phyloP scores from a whole-genome alignment of 1,140 invertebrate genomes.

The Stratiolaelaps scimitus region DNA sequence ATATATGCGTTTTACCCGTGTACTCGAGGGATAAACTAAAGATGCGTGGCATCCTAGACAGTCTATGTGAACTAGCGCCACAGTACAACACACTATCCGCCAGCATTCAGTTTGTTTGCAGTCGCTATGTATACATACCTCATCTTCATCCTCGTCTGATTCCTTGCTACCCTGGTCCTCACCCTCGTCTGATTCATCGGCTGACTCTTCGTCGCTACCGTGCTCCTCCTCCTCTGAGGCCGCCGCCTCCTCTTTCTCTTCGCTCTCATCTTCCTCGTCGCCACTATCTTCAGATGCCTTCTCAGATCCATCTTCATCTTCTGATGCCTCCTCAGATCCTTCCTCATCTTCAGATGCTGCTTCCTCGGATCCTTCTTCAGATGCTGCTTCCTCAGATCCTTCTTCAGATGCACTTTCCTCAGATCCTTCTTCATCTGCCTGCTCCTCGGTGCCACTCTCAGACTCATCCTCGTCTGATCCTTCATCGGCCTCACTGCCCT shows the following conservation, averaged over 20 bases:
- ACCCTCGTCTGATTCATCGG: not conserved
- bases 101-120: too few relatives aligned
- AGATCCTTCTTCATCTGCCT: slow-evolving; percentile 13
- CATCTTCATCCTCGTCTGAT: not conserved
- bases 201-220: not conserved
- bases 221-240: not conserved
- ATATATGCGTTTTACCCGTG: too few relatives aligned
- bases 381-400: slow-evolving; percentile 27
- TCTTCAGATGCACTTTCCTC: not conserved
- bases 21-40: too few relatives aligned
- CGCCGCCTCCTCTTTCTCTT: not conserved
- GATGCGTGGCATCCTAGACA: too few relatives aligned
- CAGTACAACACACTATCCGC: too few relatives aligned
- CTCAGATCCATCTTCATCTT: not conserved
- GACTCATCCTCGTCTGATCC: slow-evolving; percentile 39
- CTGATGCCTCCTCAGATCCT: slow-evolving; percentile 24
- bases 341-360: not conserved
- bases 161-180: not conserved
- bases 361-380: not conserved
- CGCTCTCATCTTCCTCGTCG: not conserved
- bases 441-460: not conserved
- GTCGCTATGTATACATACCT: not conserved
- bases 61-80: too few relatives aligned
- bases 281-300: slow-evolving; percentile 30
- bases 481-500: slow-evolving; percentile 37